Base-by-base conservation (phyloP, 2,888 invertebrate species). In the Tuta absoluta region DNA sequence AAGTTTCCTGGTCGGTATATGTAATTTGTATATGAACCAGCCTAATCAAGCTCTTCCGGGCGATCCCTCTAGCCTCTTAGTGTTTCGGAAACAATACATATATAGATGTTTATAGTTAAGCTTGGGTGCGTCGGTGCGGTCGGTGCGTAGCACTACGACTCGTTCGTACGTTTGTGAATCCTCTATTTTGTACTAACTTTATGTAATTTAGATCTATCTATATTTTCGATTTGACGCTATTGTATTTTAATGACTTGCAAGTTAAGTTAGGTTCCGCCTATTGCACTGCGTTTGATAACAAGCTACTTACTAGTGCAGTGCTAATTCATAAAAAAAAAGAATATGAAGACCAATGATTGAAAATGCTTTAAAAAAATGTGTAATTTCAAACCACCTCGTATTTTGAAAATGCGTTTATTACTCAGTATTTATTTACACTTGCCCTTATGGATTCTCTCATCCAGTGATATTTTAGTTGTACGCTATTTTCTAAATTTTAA, bases 381-480 rank as follows among this genome's bases (percentile, higher is more conserved):
- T 41, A 41, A 56, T 23, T 14, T 38, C n/a, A 63, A 63, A 53
- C 38, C 62, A 51, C 53, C 56, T 57, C 28, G 56, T 57, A 63
- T 57, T 61, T 61, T 63, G 23, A 63, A 45, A 37, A 62, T 63
- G 59, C 48, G 7, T 60, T 66, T 57, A 63, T 51, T 57, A 58
- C 65, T 45, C 61, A 63, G 53, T 66, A 64, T 68, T 72, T 72
- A 72, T 73, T 73, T 75, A 72, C 72, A 77, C 73, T 78, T 75
- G 73, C 79, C 79, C 78, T 79, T 81, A 79, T 68, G 77, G 78
- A 85, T 82, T 81, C 72, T 75, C 71, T 71, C 75, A 84, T 79
- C 80, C 84, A 73, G 81, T 84, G 83, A 87, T 84, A 83, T 76
- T 79, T 75, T 78, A 76, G 70, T 76, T 70, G 70, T 73, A 74